Base-by-base conservation (phyloP, 2,797 vertebrate species). In the Scleropages formosus region DNA sequence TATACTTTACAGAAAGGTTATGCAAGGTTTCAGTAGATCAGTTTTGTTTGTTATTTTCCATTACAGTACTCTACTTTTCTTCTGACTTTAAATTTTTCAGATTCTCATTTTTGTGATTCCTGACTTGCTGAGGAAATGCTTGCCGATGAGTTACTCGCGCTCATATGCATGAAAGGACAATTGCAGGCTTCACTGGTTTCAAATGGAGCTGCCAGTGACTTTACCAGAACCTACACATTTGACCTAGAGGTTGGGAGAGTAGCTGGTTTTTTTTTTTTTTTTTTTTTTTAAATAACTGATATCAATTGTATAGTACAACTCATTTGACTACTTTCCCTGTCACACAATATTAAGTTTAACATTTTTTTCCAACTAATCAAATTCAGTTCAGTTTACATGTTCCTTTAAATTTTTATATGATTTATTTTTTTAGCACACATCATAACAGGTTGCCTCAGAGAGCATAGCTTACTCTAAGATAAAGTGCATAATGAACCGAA, bases 191-290 rank as follows among this genome's bases (percentile, higher is more conserved):
- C 75, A 60, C 59, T 78, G 78, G 73, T 66, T 81, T 79, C 83
- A 87, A 90, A 91, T 88, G 87, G 85, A 88, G 87, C 81, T 82
- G 76, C n/a, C 83, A 82, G 76, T 83, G 82, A 81, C 87, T 87
- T 80, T 59, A 20, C 53, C 26, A 56, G 61, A 77, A 80, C 66
- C 56, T 84, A 82, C 81, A 80, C 81, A 78, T 87, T 84, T 83
- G 79, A 1, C 80, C 63, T 62, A 64, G 80, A 79, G 74, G 77
- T 74, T 66, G 64, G 39, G 76, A 65, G 64, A 24, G 79, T 59
- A 27, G 4, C 24, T 10, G 26, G 56, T 62, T 74, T 68, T 76
- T 70, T n/a, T n/a, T n/a, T n/a, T n/a, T n/a, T n/a, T n/a, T n/a
- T n/a, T n/a, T n/a, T n/a, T n/a, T n/a, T 83, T 75, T 59, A 81